Conservation (phyloP, 2,888 invertebrate genomes). For the Caenorhabditis sp. region DNA sequence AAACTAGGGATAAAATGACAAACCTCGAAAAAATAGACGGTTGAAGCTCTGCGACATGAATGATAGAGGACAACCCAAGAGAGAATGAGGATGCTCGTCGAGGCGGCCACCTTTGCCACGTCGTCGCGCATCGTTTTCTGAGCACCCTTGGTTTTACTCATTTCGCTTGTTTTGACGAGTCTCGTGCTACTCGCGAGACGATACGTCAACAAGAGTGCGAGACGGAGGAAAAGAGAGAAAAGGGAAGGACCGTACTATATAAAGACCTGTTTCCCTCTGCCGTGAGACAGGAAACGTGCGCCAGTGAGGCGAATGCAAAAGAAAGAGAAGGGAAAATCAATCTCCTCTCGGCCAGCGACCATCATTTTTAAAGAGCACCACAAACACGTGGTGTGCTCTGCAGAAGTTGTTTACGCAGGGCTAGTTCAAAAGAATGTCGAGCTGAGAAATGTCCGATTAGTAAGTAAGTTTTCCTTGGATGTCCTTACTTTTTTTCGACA, state of each 20-base stretch:
- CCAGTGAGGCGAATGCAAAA: conserved; percentile 6
- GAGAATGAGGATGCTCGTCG: conserved; percentile 52
- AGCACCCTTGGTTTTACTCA: conserved; percentile 29
- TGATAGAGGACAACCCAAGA: conserved; percentile 62
- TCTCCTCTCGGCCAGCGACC: conserved; percentile 27
- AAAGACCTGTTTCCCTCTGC: conserved; percentile 50
- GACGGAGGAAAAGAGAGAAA: conserved; percentile 21
- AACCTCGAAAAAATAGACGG: conserved; percentile 72
- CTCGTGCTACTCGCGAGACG: conserved; percentile 30
- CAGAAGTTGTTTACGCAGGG: conserved; percentile 33
- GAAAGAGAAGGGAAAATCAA: conserved; percentile 37
- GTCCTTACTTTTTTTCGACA: neutral
- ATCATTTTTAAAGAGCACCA: conserved; percentile 46
- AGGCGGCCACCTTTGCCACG: conserved; percentile 58
- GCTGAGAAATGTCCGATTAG: neutral
- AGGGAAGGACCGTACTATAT: conserved; percentile 45
- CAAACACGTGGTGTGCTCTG: conserved; percentile 38
- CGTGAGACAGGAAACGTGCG: conserved; percentile 37
- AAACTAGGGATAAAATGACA: no score
- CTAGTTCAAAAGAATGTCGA: neutral
- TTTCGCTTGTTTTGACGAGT: neutral
- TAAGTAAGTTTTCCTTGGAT: conserved; percentile 23
- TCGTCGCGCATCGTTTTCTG: conserved; percentile 44
- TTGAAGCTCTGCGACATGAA: conserved; percentile 63
- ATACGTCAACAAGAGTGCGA: conserved; percentile 33